Conservation (phyloP, 2,888 invertebrate genomes). For the Tinea semifulvella region DNA sequence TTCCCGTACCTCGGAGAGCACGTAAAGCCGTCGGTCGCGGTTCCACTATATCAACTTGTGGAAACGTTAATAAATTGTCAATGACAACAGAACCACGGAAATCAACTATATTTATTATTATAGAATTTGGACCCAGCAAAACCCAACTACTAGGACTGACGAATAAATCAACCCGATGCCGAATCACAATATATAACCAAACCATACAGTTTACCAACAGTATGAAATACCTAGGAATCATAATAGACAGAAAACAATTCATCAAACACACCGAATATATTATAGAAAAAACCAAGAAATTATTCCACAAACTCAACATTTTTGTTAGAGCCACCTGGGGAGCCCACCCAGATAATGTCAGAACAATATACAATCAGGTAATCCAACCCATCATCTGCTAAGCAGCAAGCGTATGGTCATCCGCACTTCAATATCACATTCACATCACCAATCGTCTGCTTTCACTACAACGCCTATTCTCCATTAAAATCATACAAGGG, state of each 20-base stretch:
- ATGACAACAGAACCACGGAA: no score
- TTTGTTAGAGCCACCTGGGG: conserved; percentile 20
- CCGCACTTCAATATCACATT: no score
- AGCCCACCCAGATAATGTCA: conserved; percentile 18
- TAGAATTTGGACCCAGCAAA: conserved; percentile 2
- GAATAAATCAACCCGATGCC: not conserved
- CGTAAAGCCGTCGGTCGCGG: no score
- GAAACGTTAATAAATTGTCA: no score
- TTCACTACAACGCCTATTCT: conserved; percentile 12
- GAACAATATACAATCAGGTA: conserved; percentile 14
- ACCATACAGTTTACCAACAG: not conserved
- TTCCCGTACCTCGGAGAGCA: no score
- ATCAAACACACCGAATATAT: conserved; percentile 12
- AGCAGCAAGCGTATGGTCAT: conserved; percentile 3
- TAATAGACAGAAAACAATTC: conserved; percentile 15
- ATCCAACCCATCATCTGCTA: not conserved
- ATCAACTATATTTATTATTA: no score
- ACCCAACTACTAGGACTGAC: conserved; percentile 8
- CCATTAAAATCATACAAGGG: conserved; percentile 14
- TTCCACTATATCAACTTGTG: no score
- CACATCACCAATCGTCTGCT: not conserved
- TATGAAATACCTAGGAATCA: conserved; percentile 17
- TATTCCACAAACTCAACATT: conserved; percentile 15
- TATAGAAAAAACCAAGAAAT: conserved; percentile 13
- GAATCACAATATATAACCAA: not conserved